Conservation (phyloP, 2,888 invertebrate species). For the Hypolimnas misippus region DNA sequence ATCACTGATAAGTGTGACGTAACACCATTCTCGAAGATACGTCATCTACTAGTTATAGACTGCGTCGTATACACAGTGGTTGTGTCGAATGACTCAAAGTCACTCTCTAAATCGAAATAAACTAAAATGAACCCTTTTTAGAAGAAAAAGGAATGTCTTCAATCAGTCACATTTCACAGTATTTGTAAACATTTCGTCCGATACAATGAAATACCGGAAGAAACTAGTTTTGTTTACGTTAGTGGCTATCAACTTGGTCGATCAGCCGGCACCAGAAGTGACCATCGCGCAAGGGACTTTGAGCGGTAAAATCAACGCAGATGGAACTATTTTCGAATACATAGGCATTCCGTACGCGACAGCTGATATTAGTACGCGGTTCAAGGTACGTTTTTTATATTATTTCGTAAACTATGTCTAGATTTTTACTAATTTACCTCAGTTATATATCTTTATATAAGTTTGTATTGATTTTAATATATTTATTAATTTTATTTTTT, state of each 20-base stretch:
- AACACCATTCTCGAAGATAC: background rate
- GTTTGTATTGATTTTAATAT: too few relatives aligned
- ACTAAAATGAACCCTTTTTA: background rate
- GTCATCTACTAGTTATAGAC: background rate
- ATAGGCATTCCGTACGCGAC: slow-evolving; percentile 74
- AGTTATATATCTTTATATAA: too few relatives aligned
- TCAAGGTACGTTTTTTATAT: slow-evolving; percentile 58
- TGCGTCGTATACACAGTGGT: background rate
- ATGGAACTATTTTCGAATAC: slow-evolving; percentile 73
- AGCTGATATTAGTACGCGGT: slow-evolving; percentile 61
- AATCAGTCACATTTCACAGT: background rate
- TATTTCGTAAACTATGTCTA: background rate
- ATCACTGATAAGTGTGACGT: slow-evolving; percentile 2
- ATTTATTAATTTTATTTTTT: too few relatives aligned
- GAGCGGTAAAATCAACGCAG: slow-evolving; percentile 66
- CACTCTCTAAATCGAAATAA: background rate
- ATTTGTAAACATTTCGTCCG: background rate
- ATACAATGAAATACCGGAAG: slow-evolving; percentile 58
- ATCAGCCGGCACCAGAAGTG: slow-evolving; percentile 73
- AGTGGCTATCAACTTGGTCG: slow-evolving; percentile 68
- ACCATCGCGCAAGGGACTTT: slow-evolving; percentile 68
- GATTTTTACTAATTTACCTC: too few relatives aligned
- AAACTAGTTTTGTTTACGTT: slow-evolving; percentile 65
- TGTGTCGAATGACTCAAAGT: background rate
- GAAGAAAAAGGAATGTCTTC: background rate